These are phyloP conservation scores for Gymnogyps californianus DNA, from an alignment of 2,113 vertebrate species.

Conservation along the genomic window DNA sequence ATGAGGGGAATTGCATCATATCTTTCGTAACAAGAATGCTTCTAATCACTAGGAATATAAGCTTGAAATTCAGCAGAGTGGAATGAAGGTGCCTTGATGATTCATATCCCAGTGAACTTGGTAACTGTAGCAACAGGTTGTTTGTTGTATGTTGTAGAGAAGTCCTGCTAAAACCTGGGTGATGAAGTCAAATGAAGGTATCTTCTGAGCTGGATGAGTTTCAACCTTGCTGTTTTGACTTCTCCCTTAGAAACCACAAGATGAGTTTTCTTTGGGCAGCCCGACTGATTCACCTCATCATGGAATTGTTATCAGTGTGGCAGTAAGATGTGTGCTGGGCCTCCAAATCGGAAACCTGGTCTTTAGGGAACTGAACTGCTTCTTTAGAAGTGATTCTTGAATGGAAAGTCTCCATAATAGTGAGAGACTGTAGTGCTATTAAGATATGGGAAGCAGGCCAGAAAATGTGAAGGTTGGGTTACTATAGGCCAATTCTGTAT, in stretches of 20 bases:
- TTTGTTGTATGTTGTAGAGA: neutral
- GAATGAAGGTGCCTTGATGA: constrained; percentile 26
- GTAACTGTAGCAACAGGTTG: constrained; percentile 28
- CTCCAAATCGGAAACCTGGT: neutral
- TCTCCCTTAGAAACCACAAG: neutral
- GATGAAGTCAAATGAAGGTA: neutral
- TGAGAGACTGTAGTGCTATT: neutral
- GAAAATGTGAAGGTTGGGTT: neutral
- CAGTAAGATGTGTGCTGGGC: neutral
- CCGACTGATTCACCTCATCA: neutral
- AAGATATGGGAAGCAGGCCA: neutral
- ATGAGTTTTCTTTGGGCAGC: neutral
- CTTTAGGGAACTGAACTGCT: neutral
- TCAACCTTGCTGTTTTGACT: neutral
- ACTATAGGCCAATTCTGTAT: neutral
- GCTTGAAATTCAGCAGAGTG: constrained; percentile 6
- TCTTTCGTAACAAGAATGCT: neutral
- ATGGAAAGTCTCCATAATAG: neutral
- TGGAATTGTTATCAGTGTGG: neutral
- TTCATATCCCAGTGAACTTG: constrained; percentile 6
- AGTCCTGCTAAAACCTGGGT: neutral
- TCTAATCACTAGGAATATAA: neutral
- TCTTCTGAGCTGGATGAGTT: neutral
- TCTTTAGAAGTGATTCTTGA: neutral
- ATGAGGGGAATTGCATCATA: neutral